Evolutionary conservation across 2,797 vertebrate genomes (phyloP).

Genomic region (Crax fasciolata): DNA sequence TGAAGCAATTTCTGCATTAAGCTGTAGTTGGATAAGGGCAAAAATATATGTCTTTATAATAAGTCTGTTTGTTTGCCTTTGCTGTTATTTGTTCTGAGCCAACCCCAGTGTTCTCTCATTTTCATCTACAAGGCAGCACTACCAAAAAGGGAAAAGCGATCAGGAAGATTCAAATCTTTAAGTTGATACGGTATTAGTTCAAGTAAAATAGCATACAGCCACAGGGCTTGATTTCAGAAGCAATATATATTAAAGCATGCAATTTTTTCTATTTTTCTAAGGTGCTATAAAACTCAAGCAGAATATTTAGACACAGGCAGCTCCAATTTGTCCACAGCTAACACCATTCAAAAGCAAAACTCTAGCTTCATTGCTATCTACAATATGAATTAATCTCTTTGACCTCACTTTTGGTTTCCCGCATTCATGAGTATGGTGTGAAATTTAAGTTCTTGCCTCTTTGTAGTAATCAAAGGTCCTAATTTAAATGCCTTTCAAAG

Average conservation of each 20-base stretch:
- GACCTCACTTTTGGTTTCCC: background rate
- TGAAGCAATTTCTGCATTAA: conserved; percentile 48
- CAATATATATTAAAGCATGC: background rate
- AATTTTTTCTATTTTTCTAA: background rate
- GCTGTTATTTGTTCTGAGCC: conserved; percentile 56
- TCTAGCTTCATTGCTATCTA: background rate
- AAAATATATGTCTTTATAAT: conserved; percentile 55
- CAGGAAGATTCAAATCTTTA: conserved; percentile 57
- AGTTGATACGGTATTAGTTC: conserved; percentile 14
- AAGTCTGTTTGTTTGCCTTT: conserved; percentile 53
- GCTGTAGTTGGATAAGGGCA: conserved; percentile 34
- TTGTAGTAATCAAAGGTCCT: background rate
- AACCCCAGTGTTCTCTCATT: conserved; percentile 15
- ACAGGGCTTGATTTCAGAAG: conserved; percentile 40
- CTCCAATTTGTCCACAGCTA: background rate
- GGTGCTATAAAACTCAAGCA: background rate
- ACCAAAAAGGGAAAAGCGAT: conserved; percentile 39
- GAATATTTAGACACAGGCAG: background rate
- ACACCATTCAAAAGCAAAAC: background rate
- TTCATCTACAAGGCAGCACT: conserved; percentile 40
- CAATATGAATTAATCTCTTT: background rate
- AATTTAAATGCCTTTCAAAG: background rate
- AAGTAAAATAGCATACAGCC: conserved; percentile 19
- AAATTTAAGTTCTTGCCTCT: background rate
- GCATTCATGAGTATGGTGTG: background rate